These are phyloP conservation scores for Sweltsa coloradensis DNA, from an alignment of 1,140 invertebrate species.

Conservation along the genomic window DNA sequence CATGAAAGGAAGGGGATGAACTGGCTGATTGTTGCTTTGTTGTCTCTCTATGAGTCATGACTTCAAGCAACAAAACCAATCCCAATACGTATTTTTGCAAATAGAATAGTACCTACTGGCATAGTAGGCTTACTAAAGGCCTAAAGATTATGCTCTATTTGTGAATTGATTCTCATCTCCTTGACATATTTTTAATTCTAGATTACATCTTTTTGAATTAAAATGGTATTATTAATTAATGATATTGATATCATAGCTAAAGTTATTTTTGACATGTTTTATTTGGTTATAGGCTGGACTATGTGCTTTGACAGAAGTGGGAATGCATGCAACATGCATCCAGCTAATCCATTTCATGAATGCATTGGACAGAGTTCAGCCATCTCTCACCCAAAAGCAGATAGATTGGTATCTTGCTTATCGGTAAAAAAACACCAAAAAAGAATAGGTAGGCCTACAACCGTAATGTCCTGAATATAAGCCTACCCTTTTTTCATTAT, in stretches of 20 bases:
- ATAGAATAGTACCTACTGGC: neutral
- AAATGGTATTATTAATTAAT: neutral
- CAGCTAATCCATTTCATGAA: constrained; percentile 36
- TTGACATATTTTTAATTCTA: neutral
- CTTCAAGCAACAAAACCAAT: no score
- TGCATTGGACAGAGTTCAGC: constrained; percentile 36
- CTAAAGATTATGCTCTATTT: neutral
- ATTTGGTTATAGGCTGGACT: constrained; percentile 41
- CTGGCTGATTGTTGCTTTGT: no score
- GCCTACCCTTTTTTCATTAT: no score
- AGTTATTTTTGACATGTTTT: neutral
- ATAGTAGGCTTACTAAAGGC: neutral
- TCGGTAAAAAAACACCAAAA: no score
- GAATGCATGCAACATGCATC: constrained; percentile 33
- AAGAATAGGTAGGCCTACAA: no score
- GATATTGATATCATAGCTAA: neutral
- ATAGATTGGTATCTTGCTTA: constrained; percentile 27
- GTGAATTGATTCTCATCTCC: neutral
- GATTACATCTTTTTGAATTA: neutral
- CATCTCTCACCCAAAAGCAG: constrained; percentile 34
- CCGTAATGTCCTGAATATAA: no score
- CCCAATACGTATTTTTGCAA: no score
- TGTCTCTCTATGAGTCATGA: no score
- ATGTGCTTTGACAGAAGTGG: constrained; percentile 42
- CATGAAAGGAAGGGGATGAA: no score